These are phyloP conservation scores for Hemibagrus wyckioides DNA, from an alignment of 2,113 vertebrate genomes.

Conservation along the genomic window DNA sequence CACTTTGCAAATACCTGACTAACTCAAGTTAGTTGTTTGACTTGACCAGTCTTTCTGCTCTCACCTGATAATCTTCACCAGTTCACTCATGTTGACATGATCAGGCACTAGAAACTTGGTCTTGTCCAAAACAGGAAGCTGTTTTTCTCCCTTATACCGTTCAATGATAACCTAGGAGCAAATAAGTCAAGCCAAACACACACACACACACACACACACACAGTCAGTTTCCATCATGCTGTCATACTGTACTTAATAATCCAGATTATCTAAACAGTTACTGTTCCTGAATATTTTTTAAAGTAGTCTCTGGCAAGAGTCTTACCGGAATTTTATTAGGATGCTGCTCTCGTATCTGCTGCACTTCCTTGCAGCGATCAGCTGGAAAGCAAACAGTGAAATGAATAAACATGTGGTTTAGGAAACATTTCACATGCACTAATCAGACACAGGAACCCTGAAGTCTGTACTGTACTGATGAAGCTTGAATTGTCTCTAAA, in stretches of 20 bases:
- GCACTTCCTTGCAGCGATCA: slow-evolving; percentile 96
- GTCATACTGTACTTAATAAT: background rate
- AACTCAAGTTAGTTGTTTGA: background rate
- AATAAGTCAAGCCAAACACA: background rate
- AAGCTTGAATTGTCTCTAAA: background rate
- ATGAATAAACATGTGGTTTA: background rate
- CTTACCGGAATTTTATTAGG: slow-evolving; percentile 98
- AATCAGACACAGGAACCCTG: background rate
- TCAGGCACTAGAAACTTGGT: slow-evolving; percentile 98
- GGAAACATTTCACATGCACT: background rate
- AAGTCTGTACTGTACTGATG: background rate
- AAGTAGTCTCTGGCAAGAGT: slow-evolving; percentile 18
- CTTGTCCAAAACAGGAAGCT: slow-evolving; percentile 96
- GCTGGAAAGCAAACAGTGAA: slow-evolving; percentile 69
- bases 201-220: background rate
- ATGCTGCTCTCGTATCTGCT: slow-evolving; percentile 96
- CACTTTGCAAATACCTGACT: background rate
- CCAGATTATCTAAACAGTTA: background rate
- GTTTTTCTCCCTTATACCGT: slow-evolving; percentile 96
- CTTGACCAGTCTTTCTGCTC: background rate
- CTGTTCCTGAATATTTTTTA: background rate
- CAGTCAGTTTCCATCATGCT: background rate
- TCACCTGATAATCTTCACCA: slow-evolving; percentile 98
- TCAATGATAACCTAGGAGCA: slow-evolving; percentile 93
- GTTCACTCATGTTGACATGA: slow-evolving; percentile 98